phyloP scores from a whole-genome alignment of 2,888 invertebrate species.

The Lacanobia oleracea region DNA sequence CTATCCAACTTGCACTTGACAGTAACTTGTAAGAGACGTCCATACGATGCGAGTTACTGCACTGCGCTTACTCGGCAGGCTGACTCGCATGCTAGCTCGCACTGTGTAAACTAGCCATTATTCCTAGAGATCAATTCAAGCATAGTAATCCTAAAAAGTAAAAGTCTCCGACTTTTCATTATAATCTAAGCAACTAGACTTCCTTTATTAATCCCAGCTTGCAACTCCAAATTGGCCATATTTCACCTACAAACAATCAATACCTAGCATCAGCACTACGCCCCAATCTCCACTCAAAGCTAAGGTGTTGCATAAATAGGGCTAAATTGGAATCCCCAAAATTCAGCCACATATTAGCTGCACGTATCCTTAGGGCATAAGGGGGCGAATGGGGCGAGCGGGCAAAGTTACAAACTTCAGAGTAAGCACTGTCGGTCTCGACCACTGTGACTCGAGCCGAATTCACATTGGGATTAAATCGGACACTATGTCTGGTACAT shows the following conservation, averaged over 20 bases:
- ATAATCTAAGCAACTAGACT: neutral
- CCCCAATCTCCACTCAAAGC: conserved; percentile 69
- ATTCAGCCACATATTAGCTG: conserved; percentile 77
- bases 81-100: too few relatives aligned
- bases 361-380: conserved; percentile 75
- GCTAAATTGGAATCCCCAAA: conserved; percentile 81
- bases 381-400: conserved; percentile 59
- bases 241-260: conserved; percentile 26
- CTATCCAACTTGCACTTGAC: too few relatives aligned
- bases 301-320: conserved; percentile 83
- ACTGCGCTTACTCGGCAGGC: too few relatives aligned
- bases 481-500: conserved; percentile 78
- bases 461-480: conserved; percentile 83
- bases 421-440: conserved; percentile 82
- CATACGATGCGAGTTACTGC: too few relatives aligned
- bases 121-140: too few relatives aligned
- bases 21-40: too few relatives aligned
- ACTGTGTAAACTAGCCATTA: too few relatives aligned
- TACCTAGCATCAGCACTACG: conserved; percentile 22
- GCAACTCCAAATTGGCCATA: neutral
- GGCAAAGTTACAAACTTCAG: conserved; percentile 85
- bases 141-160: neutral
- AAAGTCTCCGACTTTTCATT: neutral
- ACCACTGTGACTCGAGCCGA: conserved; percentile 76
- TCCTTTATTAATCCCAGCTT: neutral